Conservation (phyloP, 2,888 invertebrate genomes). For the Cinara cedri region DNA sequence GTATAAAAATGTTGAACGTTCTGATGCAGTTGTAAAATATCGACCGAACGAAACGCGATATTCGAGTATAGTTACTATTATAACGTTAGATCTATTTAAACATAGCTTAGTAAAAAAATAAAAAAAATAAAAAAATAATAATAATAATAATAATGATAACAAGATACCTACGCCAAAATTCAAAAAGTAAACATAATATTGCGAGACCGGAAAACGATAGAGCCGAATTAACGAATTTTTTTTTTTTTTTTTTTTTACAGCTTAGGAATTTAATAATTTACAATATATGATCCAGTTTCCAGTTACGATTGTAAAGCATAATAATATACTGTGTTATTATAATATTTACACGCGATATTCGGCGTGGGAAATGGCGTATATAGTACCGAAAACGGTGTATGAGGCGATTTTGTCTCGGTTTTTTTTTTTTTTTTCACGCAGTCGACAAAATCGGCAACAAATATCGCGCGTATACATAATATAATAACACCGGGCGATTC, state of each 20-base stretch:
- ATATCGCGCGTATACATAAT: no score
- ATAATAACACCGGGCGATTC: constrained; percentile 8
- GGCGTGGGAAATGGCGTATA: no score
- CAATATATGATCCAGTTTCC: constrained; percentile 13
- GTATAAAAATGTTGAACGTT: no score
- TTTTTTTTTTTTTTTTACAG: background rate
- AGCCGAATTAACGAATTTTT: background rate
- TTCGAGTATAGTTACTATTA: background rate
- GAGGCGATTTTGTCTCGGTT: background rate
- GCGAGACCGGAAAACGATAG: constrained; percentile 23
- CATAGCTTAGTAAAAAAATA: background rate
- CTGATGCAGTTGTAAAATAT: no score
- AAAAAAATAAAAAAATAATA: background rate
- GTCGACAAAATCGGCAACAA: background rate
- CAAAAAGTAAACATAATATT: background rate
- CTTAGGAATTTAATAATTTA: constrained; percentile 21
- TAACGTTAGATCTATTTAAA: no score
- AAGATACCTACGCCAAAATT: background rate
- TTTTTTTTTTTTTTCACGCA: background rate
- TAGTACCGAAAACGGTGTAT: background rate
- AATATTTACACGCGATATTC: background rate
- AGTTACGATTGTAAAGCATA: background rate
- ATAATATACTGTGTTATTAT: background rate
- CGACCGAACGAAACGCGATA: no score
- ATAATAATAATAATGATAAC: no score